phyloP scores from a whole-genome alignment of 2,888 invertebrate genomes.

The Drosophila affinis region DNA sequence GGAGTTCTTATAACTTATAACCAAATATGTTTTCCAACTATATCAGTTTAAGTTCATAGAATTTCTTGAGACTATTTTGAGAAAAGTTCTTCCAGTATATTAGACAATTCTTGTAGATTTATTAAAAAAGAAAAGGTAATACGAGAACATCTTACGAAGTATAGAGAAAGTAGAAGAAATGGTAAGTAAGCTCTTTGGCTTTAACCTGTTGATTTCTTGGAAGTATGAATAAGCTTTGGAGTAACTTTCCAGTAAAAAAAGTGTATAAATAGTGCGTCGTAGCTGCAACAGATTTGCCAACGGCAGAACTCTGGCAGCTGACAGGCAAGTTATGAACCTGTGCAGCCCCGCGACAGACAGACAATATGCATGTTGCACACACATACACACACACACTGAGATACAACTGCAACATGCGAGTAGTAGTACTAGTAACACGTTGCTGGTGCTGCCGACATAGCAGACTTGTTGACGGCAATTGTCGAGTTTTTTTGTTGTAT shows the following conservation, averaged over 20 bases:
- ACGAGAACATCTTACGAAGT: no score
- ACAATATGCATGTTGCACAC: slow-evolving; percentile 66
- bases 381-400: slow-evolving; percentile 34
- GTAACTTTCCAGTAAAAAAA: neutral
- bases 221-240: no score
- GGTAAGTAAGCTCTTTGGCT: no score
- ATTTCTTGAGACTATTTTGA: no score
- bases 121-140: no score
- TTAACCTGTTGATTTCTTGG: no score
- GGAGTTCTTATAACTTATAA: no score
- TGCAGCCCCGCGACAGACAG: slow-evolving; percentile 27
- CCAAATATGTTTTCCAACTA: no score
- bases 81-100: no score
- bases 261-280: slow-evolving; percentile 11
- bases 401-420: slow-evolving; percentile 33
- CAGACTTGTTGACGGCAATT: slow-evolving; percentile 74
- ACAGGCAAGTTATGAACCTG: slow-evolving; percentile 70
- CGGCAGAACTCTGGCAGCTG: slow-evolving; percentile 61
- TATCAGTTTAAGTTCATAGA: no score
- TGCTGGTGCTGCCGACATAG: slow-evolving; percentile 31
- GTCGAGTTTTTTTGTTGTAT: slow-evolving; percentile 29
- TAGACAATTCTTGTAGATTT: no score
- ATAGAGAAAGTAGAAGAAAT: no score
- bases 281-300: slow-evolving; percentile 15
- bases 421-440: slow-evolving; percentile 48